Evolutionary conservation across 1,140 invertebrate genomes (phyloP).

Genomic region (Lordiphosa stackelbergi): DNA sequence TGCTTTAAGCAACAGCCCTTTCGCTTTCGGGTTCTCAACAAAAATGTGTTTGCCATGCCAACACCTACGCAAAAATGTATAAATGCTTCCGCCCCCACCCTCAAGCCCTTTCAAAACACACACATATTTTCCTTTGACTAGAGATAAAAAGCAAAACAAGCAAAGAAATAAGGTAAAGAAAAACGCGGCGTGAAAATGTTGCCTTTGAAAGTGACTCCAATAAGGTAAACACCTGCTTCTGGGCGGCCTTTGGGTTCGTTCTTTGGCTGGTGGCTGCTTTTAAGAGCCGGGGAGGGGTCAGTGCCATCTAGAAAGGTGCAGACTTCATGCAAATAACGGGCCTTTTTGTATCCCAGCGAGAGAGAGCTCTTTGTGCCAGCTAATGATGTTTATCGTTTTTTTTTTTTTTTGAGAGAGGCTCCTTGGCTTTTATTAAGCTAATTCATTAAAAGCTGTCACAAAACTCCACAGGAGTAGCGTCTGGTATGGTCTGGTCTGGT

Average conservation of each 20-base stretch:
- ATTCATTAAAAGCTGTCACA: constrained; percentile 63
- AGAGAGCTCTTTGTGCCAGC: constrained; percentile 45
- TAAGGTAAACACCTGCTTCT: constrained; percentile 56
- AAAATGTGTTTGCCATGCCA: constrained; percentile 52
- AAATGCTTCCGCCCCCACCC: not conserved
- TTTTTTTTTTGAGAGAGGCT: constrained; percentile 14
- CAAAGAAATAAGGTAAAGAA: constrained; percentile 20
- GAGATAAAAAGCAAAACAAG: constrained; percentile 25
- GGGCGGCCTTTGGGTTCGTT: constrained; percentile 1
- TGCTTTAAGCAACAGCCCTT: constrained; percentile 30
- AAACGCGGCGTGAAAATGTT: constrained; percentile 60
- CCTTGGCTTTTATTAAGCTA: constrained; percentile 58
- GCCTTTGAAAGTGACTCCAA: constrained; percentile 67
- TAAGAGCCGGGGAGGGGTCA: constrained; percentile 39
- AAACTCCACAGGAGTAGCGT: constrained; percentile 19
- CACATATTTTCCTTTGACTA: constrained; percentile 51
- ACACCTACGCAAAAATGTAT: constrained; percentile 16
- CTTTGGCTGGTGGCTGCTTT: constrained; percentile 1
- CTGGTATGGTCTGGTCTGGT: constrained; percentile 1
- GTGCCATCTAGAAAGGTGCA: constrained; percentile 58
- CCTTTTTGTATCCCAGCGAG: constrained; percentile 48
- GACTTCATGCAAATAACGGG: constrained; percentile 66
- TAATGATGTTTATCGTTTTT: constrained; percentile 68
- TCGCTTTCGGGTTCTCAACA: constrained; percentile 3
- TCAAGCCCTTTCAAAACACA: not conserved